Evolutionary conservation across 1,140 invertebrate species (phyloP).

Genomic region (Potamilus streckersoni): DNA sequence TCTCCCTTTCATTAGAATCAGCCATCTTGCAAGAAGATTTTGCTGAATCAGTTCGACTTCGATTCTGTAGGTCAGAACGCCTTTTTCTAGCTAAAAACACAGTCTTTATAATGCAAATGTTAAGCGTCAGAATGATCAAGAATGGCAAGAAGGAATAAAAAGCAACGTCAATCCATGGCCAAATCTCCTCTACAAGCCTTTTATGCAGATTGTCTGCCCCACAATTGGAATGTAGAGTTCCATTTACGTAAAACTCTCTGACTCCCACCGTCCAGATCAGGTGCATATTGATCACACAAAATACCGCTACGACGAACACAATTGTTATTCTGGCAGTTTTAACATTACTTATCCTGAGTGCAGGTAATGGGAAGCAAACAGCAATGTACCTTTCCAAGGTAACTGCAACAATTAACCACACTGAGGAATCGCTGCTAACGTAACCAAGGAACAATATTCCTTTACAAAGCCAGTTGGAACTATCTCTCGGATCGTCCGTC

Average conservation of each 20-base stretch:
- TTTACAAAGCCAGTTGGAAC: conserved; percentile 53
- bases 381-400: conserved; percentile 64
- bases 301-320: conserved; percentile 27
- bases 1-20: conserved; percentile 1
- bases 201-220: conserved; percentile 30
- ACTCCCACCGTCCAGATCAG: conserved; percentile 53
- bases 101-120: conserved; percentile 53
- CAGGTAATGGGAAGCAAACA: conserved; percentile 58
- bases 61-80: conserved; percentile 14
- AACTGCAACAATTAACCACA: conserved; percentile 66
- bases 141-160: conserved; percentile 62
- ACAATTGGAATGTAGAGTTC: conserved; percentile 15
- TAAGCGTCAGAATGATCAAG: conserved; percentile 53
- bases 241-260: conserved; percentile 2
- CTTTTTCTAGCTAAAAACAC: conserved; percentile 30
- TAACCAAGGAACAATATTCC: conserved; percentile 50
- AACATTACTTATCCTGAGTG: conserved; percentile 52
- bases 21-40: neutral
- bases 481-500: conserved; percentile 36
- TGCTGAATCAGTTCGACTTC: neutral
- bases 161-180: conserved; percentile 63
- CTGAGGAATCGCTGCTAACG: conserved; percentile 56
- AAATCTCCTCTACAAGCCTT: conserved; percentile 48
- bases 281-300: conserved; percentile 50
- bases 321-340: conserved; percentile 42